phyloP scores from a whole-genome alignment of 2,113 vertebrate genomes.

The Gallinago media region DNA sequence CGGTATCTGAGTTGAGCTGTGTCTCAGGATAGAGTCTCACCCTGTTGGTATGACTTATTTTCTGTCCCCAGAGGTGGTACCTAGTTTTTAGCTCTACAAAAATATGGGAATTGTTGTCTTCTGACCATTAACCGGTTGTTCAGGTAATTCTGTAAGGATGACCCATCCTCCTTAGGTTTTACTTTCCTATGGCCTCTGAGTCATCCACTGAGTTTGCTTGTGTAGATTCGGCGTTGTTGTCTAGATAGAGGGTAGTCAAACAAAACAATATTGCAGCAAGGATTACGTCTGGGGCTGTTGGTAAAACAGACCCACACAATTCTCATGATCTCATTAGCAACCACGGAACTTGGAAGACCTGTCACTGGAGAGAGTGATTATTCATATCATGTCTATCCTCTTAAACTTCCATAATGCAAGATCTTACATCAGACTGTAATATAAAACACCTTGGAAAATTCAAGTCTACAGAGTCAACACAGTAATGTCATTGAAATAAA shows the following conservation, averaged over 20 bases:
- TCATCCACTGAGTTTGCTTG: not conserved
- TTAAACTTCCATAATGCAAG: not conserved
- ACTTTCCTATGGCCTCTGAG: not conserved
- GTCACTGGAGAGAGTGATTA: not conserved
- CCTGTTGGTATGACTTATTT: fast-evolving
- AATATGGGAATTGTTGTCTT: fast-evolving
- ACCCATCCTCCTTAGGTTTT: not conserved
- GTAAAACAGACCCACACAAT: slow-evolving; percentile 2
- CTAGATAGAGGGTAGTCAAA: not conserved
- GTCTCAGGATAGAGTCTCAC: not conserved
- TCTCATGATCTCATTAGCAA: slow-evolving; percentile 44
- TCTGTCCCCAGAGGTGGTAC: not conserved
- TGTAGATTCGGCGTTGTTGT: not conserved
- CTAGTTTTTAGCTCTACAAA: not conserved
- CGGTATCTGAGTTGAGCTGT: not conserved
- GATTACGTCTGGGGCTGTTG: not conserved
- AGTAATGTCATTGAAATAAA: not conserved
- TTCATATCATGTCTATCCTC: not conserved
- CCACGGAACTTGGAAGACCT: not conserved
- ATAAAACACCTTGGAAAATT: not conserved
- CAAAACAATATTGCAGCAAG: not conserved
- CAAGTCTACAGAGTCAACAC: not conserved
- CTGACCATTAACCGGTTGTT: fast-evolving
- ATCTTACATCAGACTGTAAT: not conserved
- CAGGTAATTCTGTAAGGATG: not conserved